A percentile compares a stretch with the other conserved stretches of the same genome.
Conservation (phyloP, 2,888 invertebrate genomes). For the Chirona hameri region DNA sequence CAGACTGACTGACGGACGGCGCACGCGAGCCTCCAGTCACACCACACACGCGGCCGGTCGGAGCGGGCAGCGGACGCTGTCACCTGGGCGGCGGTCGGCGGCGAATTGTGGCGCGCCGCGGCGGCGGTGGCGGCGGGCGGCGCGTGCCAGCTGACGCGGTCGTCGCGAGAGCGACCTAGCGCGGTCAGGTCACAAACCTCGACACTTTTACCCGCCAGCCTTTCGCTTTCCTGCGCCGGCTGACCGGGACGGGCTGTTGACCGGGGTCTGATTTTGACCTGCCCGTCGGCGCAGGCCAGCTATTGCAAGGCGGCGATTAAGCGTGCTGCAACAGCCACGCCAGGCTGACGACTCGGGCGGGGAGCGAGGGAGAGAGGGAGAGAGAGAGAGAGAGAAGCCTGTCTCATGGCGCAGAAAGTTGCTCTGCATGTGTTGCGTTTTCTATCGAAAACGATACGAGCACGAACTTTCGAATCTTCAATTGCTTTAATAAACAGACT, state of each 20-base stretch:
- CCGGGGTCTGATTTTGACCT: background rate
- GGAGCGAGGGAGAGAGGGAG: too few relatives aligned
- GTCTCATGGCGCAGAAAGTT: too few relatives aligned
- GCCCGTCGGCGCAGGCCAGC: too few relatives aligned
- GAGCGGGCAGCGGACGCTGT: background rate
- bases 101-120: background rate
- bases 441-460: too few relatives aligned
- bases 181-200: background rate
- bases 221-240: conserved; percentile 13
- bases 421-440: too few relatives aligned
- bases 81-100: background rate
- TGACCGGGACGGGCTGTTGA: background rate
- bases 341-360: too few relatives aligned
- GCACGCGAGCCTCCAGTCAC: background rate
- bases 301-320: too few relatives aligned
- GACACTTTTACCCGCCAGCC: background rate
- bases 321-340: too few relatives aligned
- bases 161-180: background rate
- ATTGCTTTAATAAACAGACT: too few relatives aligned
- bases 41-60: background rate
- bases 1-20: background rate
- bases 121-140: background rate
- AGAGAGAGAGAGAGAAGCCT: too few relatives aligned
- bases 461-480: too few relatives aligned
- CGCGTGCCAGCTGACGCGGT: too few relatives aligned